These are phyloP conservation scores for Petrocephalus microphthalmus DNA, from an alignment of 2,113 vertebrate species.

Conservation along the genomic window DNA sequence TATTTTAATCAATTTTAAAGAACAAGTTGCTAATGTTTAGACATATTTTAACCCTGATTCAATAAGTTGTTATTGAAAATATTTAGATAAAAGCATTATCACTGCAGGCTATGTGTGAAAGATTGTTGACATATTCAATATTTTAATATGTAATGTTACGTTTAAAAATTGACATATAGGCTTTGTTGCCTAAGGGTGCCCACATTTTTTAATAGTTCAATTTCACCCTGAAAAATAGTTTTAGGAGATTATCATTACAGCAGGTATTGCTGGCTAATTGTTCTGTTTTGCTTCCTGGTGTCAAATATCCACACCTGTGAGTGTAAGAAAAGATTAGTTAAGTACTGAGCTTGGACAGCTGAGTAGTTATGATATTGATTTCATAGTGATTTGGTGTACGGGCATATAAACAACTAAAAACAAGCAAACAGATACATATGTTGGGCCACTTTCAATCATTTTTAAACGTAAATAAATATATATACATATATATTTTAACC, in stretches of 20 bases:
- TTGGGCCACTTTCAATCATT: background rate
- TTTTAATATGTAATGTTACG: background rate
- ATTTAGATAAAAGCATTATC: background rate
- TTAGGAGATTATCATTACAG: background rate
- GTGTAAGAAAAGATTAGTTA: background rate
- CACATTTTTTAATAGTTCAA: background rate
- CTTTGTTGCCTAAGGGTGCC: background rate
- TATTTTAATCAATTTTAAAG: background rate
- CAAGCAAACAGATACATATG: background rate
- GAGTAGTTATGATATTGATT: background rate
- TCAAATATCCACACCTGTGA: constrained; percentile 3
- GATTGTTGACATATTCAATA: background rate
- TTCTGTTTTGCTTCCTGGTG: constrained; percentile 2
- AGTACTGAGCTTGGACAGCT: background rate
- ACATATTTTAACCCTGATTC: background rate
- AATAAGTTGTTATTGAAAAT: background rate
- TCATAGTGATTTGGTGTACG: background rate
- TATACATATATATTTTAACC: too few relatives aligned
- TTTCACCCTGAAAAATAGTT: background rate
- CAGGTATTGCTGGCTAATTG: background rate
- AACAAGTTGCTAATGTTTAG: background rate
- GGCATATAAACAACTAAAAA: background rate
- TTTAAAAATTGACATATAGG: background rate
- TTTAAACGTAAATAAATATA: background rate
- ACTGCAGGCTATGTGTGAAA: background rate